Base-by-base conservation (phyloP, 2,888 invertebrate genomes). In the Dexiosoma caninum region DNA sequence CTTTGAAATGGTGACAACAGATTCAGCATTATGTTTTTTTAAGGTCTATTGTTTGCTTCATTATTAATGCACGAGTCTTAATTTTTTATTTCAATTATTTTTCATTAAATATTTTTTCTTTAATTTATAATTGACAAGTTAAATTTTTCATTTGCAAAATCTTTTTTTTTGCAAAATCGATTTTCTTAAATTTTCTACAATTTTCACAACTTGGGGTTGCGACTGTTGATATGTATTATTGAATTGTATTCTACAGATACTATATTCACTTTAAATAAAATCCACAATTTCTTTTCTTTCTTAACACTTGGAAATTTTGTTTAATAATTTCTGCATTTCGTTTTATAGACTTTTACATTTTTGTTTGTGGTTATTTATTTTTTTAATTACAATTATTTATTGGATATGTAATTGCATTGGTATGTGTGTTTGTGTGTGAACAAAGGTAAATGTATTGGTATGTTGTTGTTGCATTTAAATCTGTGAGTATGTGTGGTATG, bases 191-290 rank as follows among this genome's bases (percentile, higher is more conserved):
- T 16, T 37, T 62, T 51, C 9, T 35, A 32, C 14, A 27, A 49
- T 30, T 21, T 67, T 40, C 75, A 75, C 75, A 75, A 75, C 67
- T 49, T 27, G 37, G 14, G 42, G 16, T 78, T 53, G 51, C 59
- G 57, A 70, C 57, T 79, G 64, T 80, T 80, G 80, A 80, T 80
- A 76, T 80, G 80, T 66, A 74, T 57, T 32, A 62, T 64, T 69
- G 37, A 37, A 69, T 30, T 60, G 32, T 53, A 49, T 27, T 53
- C 12, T 40, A 40, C 1, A 42, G 14, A n/a, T 32, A n/a, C n/a
- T 21, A 62, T n/a, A 44, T 32, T 60, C 51, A 40, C 19, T 53
- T 44, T 37, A 30, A 44, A 10, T 10, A 14, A 30, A 44, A 42
- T 35, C 9, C 55, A 23, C 30, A n/a, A 46, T 14, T 30, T 27